Evolutionary conservation across 1,140 invertebrate species (phyloP).

Genomic region (Zaprionus taronus): DNA sequence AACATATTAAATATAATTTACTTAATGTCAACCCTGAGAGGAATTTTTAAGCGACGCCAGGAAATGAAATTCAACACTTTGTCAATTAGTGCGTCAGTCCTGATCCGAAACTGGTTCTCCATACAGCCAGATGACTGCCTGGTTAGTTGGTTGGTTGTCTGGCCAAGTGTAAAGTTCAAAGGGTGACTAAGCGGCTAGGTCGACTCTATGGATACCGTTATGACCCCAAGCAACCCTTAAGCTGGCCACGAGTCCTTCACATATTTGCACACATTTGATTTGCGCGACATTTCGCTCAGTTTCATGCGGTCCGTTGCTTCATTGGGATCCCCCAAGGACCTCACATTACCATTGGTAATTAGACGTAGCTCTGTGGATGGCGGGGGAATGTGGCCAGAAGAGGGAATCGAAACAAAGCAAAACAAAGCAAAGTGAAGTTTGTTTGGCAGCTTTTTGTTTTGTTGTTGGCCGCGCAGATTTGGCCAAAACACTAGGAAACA

Average conservation of each 20-base stretch:
- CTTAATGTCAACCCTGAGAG: slow-evolving; percentile 74
- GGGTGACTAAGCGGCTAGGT: slow-evolving; percentile 54
- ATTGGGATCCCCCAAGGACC: slow-evolving; percentile 58
- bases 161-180: slow-evolving; percentile 52
- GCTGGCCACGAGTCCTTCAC: slow-evolving; percentile 32
- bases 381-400: neutral
- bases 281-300: slow-evolving; percentile 38
- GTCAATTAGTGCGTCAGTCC: slow-evolving; percentile 66
- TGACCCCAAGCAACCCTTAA: slow-evolving; percentile 41
- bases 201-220: slow-evolving; percentile 16
- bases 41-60: slow-evolving; percentile 58
- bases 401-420: slow-evolving; percentile 18
- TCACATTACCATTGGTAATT: slow-evolving; percentile 75
- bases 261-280: slow-evolving; percentile 62
- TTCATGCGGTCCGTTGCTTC: neutral
- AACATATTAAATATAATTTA: slow-evolving; percentile 84
- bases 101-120: neutral
- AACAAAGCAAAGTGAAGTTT: slow-evolving; percentile 18
- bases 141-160: neutral
- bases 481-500: slow-evolving; percentile 27
- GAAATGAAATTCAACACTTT: slow-evolving; percentile 80
- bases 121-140: neutral
- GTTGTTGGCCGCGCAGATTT: slow-evolving; percentile 17
- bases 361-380: slow-evolving; percentile 36
- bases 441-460: slow-evolving; percentile 14